phyloP scores from a whole-genome alignment of 2,888 invertebrate genomes.

The Nemotelus nigrinus region DNA sequence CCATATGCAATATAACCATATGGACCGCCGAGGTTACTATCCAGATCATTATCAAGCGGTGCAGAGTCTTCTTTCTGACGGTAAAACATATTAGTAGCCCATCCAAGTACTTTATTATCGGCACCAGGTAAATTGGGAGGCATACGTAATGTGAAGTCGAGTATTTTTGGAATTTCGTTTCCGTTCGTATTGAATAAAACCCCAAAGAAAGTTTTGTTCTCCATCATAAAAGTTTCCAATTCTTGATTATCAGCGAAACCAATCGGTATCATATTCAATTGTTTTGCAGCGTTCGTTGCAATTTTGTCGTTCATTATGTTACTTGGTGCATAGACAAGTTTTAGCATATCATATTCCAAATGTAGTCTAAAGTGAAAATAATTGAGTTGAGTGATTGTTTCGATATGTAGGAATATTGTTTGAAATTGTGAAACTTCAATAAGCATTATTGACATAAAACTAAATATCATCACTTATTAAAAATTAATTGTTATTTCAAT shows the following conservation, averaged over 20 bases:
- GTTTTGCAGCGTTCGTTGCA: neutral
- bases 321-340: conserved; percentile 3
- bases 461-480: no score
- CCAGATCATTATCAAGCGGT: conserved; percentile 67
- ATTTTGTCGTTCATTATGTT: conserved; percentile 2
- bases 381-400: neutral
- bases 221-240: conserved; percentile 8
- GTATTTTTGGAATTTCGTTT: conserved; percentile 58
- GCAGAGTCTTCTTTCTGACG: conserved; percentile 73
- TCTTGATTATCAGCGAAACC: conserved; percentile 1
- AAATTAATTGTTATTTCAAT: no score
- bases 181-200: neutral
- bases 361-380: neutral
- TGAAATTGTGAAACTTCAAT: no score
- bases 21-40: conserved; percentile 66
- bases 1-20: conserved; percentile 67
- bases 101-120: conserved; percentile 56
- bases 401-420: neutral
- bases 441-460: no score
- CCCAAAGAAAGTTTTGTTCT: neutral
- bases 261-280: neutral
- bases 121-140: conserved; percentile 67
- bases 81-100: conserved; percentile 74
- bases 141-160: conserved; percentile 68
- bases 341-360: no score